Evolutionary conservation across 2,888 invertebrate species (phyloP), one percentile per base, ranked within the genome.

Genomic region (Dromius quadrimaculatus): DNA sequence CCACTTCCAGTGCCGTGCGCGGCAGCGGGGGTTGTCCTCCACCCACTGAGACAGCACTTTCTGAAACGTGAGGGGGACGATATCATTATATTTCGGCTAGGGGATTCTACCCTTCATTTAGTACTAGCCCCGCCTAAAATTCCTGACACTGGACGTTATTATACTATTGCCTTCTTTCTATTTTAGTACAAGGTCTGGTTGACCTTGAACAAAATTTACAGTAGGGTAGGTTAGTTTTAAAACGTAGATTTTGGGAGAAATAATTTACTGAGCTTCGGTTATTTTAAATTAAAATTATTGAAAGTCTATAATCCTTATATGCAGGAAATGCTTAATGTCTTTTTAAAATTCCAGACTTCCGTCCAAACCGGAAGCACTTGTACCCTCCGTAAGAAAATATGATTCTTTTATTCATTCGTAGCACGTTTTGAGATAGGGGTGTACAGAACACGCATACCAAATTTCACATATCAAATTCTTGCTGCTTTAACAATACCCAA

Each of bases 381-480:
- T 41, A 61, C 41, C 32, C 61, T 13, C 22, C 20, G 41, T 13
- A 38, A 38, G n/a, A 59, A 61, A 61, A 61, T 61, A 61, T 38
- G 61, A 61, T 61, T 34, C 61, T 61, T 61, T 61, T 61, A 38
- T 61, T 41, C 62, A 62, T 41, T 22, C 62, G 3, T 22, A 9
- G 9, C 38, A 20, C 41, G 62, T 38, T 13, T 11, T 23, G 6
- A 62, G 36, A 62, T 45, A 38, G 59, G 59, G 59, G 36, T 59
- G 41, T 38, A 62, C 62, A 22, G 41, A 61, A 20, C 8, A 36
- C 15, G 62, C 38, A 62, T 62, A 62, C 62, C 23, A 62, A 62
- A 62, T 41, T 41, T 41, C 62, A 62, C 59, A 54, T 54, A 54
- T 54, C 15, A 54, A 54, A 54, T 54, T 54, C 50, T 23, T 54